Conservation (phyloP, 2,888 invertebrate species). For the Apotomis capreana region DNA sequence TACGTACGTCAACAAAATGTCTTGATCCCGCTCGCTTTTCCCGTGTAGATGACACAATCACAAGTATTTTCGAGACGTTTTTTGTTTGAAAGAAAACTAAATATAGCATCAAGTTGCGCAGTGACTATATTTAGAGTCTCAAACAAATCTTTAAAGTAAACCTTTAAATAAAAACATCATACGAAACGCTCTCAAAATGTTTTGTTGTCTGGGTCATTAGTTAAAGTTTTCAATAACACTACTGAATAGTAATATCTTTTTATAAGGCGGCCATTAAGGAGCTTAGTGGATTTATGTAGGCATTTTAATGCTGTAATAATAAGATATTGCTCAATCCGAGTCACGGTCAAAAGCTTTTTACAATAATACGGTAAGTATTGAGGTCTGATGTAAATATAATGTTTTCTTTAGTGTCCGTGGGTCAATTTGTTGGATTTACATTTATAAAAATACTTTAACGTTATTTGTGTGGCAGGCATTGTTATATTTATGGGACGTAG, state of each 20-base stretch:
- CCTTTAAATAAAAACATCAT: background rate
- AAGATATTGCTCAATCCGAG: conserved; percentile 30
- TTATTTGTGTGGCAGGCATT: background rate
- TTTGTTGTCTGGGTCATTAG: conserved; percentile 18
- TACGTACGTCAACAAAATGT: no score
- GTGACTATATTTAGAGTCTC: no score
- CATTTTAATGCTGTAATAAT: conserved; percentile 37
- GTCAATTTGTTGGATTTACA: conserved; percentile 17
- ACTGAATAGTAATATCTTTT: conserved; percentile 22
- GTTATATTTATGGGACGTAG: background rate
- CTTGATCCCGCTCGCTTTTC: no score
- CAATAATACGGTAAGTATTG: conserved; percentile 19
- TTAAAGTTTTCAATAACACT: conserved; percentile 33
- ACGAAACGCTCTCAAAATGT: background rate
- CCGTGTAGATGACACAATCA: no score
- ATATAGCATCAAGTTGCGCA: no score
- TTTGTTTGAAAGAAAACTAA: no score
- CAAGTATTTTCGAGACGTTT: no score
- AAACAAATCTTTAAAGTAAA: no score
- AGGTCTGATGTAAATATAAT: conserved; percentile 34
- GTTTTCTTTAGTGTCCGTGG: background rate
- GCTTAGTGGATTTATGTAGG: conserved; percentile 33
- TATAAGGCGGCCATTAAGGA: conserved; percentile 30
- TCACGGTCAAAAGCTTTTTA: conserved; percentile 37
- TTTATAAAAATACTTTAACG: background rate